Percentiles rank a stretch among this genome's conserved stretches.
Evolutionary conservation across 2,797 vertebrate species (phyloP).

Genomic region (Anabacerthia variegaticeps): DNA sequence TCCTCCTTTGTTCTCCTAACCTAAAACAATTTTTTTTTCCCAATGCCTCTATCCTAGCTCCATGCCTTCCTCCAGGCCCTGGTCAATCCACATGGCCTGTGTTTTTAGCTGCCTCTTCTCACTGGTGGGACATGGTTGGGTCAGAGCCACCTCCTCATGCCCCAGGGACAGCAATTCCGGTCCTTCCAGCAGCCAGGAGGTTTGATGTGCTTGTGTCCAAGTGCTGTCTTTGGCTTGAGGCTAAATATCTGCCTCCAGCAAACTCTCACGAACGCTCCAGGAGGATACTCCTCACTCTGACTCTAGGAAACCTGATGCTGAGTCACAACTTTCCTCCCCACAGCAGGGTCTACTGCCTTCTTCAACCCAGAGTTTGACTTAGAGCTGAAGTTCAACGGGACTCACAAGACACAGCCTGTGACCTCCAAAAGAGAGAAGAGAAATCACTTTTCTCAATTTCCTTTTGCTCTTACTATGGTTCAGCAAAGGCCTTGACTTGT

Average conservation of each 20-base stretch:
- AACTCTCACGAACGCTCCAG: accelerated
- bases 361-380: background rate
- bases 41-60: background rate
- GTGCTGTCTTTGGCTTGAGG: background rate
- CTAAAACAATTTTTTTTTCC: background rate
- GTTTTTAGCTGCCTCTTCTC: background rate
- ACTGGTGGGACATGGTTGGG: accelerated
- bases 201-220: accelerated
- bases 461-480: background rate
- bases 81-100: accelerated
- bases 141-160: accelerated
- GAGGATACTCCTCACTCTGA: background rate
- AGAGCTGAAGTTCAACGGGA: accelerated
- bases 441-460: background rate
- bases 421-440: background rate
- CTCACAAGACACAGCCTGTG: background rate
- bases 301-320: background rate
- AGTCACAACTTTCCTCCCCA: background rate
- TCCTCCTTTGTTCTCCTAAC: background rate
- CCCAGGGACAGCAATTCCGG: accelerated
- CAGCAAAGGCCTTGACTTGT: background rate
- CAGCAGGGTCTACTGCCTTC: background rate
- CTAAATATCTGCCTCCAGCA: background rate
- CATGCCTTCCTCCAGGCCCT: background rate
- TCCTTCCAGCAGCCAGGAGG: background rate